A percentile compares a stretch with the other conserved stretches of the same genome.
Conservation (phyloP, 2,113 vertebrate genomes). For the Scopus umbretta region DNA sequence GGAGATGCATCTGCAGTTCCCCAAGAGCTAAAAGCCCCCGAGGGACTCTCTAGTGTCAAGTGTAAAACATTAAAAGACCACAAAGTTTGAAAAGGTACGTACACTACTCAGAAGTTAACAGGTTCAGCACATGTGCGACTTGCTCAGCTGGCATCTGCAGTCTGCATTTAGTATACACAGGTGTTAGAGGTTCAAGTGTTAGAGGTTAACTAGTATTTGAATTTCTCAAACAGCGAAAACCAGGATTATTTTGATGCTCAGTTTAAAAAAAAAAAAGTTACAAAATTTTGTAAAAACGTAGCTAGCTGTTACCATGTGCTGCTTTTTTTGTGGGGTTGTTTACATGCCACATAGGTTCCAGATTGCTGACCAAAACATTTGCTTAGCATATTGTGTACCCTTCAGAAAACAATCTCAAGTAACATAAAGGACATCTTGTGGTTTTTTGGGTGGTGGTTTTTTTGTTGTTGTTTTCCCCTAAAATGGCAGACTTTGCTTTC, state of each 20-base stretch:
- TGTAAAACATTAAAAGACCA: background rate
- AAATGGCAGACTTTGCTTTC: background rate
- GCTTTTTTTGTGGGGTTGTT: background rate
- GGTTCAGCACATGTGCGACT: too few species aligned
- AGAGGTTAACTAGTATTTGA: background rate
- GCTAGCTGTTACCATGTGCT: background rate
- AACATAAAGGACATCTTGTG: fast-evolving
- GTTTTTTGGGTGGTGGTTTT: background rate
- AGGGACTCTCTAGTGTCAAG: background rate
- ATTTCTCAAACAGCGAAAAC: background rate
- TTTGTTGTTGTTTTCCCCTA: background rate
- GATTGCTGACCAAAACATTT: background rate
- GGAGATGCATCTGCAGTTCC: background rate
- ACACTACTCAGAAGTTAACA: background rate
- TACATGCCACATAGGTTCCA: background rate
- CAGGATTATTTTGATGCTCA: background rate
- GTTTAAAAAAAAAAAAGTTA: background rate
- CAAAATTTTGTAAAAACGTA: background rate
- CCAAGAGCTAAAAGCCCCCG: background rate
- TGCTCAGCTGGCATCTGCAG: background rate
- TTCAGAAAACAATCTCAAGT: background rate
- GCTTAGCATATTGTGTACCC: background rate
- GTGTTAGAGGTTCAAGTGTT: background rate
- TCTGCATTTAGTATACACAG: too few species aligned
- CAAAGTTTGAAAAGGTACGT: background rate